Percentiles rank a stretch among this genome's conserved stretches.
phyloP scores from a whole-genome alignment of 2,113 vertebrate genomes.

The Circaetus cinerascens region DNA sequence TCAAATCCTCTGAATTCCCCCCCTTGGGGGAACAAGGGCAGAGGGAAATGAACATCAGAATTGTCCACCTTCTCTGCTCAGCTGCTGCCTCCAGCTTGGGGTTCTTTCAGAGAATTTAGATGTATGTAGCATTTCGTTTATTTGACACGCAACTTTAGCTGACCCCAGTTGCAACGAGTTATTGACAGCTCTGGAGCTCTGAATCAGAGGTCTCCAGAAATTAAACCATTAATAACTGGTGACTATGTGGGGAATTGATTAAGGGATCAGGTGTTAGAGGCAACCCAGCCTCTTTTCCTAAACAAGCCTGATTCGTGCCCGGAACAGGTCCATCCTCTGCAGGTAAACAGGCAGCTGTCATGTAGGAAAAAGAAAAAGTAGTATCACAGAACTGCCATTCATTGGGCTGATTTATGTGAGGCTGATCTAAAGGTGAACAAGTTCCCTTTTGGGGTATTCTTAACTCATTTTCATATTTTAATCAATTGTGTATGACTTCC shows the following conservation, averaged over 20 bases:
- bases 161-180: not conserved
- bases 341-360: not conserved
- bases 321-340: not conserved
- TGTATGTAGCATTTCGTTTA: not conserved
- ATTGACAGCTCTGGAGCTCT: not conserved
- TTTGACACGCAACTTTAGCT: not conserved
- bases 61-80: not conserved
- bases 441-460: not conserved
- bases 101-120: not conserved
- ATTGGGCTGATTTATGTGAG: not conserved
- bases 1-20: not conserved
- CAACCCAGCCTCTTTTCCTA: not conserved
- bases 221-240: not conserved
- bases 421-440: not conserved
- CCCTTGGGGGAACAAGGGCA: not conserved
- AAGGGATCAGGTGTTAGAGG: not conserved
- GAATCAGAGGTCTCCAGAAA: not conserved
- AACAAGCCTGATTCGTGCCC: not conserved
- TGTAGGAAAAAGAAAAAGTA: fast-evolving
- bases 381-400: not conserved
- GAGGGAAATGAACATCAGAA: not conserved
- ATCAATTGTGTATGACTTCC: not conserved
- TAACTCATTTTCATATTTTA: not conserved
- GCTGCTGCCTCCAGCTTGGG: not conserved
- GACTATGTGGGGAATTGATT: not conserved